Conservation (phyloP, 2,888 invertebrate genomes). For the Caenorhabditis wallacei region DNA sequence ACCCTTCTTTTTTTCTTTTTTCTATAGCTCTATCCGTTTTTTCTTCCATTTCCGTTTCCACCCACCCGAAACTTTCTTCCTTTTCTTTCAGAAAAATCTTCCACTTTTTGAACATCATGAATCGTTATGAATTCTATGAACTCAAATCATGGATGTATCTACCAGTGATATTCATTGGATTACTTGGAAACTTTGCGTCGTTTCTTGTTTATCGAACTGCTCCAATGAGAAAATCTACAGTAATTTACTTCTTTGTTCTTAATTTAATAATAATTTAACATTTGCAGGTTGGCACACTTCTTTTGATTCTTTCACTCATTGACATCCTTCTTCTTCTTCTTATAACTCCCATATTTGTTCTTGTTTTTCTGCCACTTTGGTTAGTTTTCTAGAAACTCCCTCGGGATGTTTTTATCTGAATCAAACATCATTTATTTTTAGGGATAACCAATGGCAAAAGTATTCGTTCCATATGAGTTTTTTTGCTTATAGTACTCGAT, state of each 20-base stretch:
- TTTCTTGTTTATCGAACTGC: constrained; percentile 61
- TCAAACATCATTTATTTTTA: constrained; percentile 40
- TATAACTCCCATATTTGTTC: constrained; percentile 52
- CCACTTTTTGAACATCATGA: constrained; percentile 37
- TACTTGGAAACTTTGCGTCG: constrained; percentile 64
- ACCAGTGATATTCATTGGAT: constrained; percentile 57
- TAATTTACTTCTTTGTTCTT: no score
- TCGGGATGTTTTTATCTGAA: constrained; percentile 24
- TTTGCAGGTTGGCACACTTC: constrained; percentile 58
- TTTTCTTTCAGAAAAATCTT: constrained; percentile 35
- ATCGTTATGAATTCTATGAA: constrained; percentile 62
- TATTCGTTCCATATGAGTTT: constrained; percentile 53
- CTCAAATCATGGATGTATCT: constrained; percentile 62
- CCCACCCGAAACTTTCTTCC: constrained; percentile 32
- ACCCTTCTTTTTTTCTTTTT: neutral
- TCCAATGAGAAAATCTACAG: constrained; percentile 62
- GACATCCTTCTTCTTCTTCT: constrained; percentile 61
- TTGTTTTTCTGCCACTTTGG: constrained; percentile 63
- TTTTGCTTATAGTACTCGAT: constrained; percentile 48
- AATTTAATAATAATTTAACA: constrained; percentile 8
- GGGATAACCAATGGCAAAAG: constrained; percentile 56
- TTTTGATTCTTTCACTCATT: constrained; percentile 61
- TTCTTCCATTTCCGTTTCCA: constrained; percentile 48
- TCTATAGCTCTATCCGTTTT: constrained; percentile 31
- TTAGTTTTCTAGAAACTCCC: constrained; percentile 31